Evolutionary conservation across 1,140 invertebrate genomes (phyloP).

Genomic region (Calephelis virginiensis): DNA sequence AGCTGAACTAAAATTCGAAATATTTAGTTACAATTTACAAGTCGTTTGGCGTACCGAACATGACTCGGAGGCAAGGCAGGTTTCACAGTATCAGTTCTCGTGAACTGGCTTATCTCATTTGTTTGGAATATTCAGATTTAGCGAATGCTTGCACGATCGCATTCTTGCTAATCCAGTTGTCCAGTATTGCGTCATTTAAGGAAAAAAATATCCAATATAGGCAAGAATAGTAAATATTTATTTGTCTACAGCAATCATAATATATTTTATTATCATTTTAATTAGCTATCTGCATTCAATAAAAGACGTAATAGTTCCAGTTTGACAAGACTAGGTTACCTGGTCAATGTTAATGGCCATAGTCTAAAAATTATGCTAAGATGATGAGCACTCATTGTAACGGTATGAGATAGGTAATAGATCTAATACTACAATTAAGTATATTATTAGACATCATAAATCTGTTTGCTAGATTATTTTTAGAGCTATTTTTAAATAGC

Average conservation of each 20-base stretch:
- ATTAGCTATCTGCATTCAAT: neutral
- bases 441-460: too few relatives aligned
- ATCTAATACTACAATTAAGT: too few relatives aligned
- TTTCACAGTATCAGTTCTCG: constrained; percentile 15
- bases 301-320: neutral
- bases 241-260: too few relatives aligned
- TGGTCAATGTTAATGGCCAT: neutral
- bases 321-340: constrained; percentile 3
- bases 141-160: constrained; percentile 25
- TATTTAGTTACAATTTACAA: neutral
- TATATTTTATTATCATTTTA: constrained; percentile 4
- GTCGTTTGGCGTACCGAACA: neutral
- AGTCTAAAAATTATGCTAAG: neutral
- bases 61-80: neutral
- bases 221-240: constrained; percentile 1
- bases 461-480: too few relatives aligned
- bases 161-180: constrained; percentile 27
- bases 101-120: constrained; percentile 23
- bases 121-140: constrained; percentile 30
- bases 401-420: too few relatives aligned
- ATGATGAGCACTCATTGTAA: neutral
- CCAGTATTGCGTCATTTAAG: constrained; percentile 25
- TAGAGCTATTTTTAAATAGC: too few relatives aligned
- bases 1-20: neutral
- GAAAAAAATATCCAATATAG: constrained; percentile 7